Evolutionary conservation across 2,113 vertebrate genomes (phyloP).

Genomic region (Rafetus swinhoei): DNA sequence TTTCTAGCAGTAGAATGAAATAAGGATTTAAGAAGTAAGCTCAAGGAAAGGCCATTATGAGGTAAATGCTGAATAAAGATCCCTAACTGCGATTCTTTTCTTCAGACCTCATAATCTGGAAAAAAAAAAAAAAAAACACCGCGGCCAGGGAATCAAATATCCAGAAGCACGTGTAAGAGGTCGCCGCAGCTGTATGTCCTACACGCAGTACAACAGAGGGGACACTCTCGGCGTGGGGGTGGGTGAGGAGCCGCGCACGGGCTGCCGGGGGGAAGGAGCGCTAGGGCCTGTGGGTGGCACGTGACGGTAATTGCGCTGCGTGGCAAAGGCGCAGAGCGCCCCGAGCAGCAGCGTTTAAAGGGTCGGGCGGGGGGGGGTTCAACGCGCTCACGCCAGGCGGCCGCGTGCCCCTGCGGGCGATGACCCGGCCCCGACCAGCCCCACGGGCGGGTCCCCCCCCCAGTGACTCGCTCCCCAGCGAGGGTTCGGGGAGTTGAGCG

Average conservation of each 20-base stretch:
- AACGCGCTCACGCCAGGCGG: rapidly evolving
- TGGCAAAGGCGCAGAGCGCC: not conserved
- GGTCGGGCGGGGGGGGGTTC: rapidly evolving
- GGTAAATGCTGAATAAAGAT: not conserved
- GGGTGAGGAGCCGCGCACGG: not conserved
- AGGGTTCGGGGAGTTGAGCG: too few species aligned
- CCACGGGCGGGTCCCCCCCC: rapidly evolving
- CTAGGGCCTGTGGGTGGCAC: too few species aligned
- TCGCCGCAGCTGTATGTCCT: not conserved
- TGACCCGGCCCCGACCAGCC: rapidly evolving
- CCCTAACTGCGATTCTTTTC: not conserved
- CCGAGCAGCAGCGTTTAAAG: not conserved
- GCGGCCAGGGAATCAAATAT: not conserved
- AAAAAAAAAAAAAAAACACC: not conserved
- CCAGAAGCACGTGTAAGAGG: not conserved
- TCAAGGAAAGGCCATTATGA: too few species aligned
- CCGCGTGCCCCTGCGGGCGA: rapidly evolving
- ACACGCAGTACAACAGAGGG: not conserved
- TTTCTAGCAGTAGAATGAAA: not conserved
- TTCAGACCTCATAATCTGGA: not conserved
- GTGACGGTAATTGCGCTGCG: not conserved
- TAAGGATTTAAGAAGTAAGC: not conserved
- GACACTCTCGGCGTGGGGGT: not conserved
- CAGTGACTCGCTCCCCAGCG: not conserved
- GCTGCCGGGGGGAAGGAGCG: too few species aligned